Percentiles rank a stretch among this genome's conserved stretches.
Conservation (phyloP, 2,113 vertebrate genomes). For the Morone chrysops region DNA sequence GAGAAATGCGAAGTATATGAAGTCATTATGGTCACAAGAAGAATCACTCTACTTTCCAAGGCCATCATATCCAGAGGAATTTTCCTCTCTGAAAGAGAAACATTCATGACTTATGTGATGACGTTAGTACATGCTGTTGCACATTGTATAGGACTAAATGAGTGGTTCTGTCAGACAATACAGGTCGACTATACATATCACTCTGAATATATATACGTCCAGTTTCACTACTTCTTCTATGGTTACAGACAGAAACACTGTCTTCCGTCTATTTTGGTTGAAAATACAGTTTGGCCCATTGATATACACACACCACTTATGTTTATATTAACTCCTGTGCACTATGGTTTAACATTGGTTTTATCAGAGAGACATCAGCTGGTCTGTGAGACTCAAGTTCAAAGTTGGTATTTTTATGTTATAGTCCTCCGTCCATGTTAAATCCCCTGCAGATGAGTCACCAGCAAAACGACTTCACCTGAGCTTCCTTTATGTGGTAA, state of each 20-base stretch:
- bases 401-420: neutral
- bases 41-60: neutral
- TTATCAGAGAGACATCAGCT: neutral
- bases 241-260: neutral
- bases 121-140: neutral
- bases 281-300: neutral
- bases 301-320: no score
- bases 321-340: no score
- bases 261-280: neutral
- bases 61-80: neutral
- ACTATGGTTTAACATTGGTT: no score
- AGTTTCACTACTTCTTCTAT: neutral
- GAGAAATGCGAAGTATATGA: neutral
- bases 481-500: neutral
- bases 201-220: neutral
- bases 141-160: neutral
- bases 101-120: conserved; percentile 15
- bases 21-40: neutral
- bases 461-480: neutral
- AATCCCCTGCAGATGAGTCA: conserved; percentile 20
- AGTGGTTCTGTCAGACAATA: neutral
- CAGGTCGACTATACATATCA: neutral
- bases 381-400: neutral
- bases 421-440: neutral
- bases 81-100: neutral